Percentiles rank a stretch among this genome's conserved stretches.
These are phyloP conservation scores for Lepidochitona cinerea DNA, from an alignment of 2,888 invertebrate species.

Conservation along the genomic window DNA sequence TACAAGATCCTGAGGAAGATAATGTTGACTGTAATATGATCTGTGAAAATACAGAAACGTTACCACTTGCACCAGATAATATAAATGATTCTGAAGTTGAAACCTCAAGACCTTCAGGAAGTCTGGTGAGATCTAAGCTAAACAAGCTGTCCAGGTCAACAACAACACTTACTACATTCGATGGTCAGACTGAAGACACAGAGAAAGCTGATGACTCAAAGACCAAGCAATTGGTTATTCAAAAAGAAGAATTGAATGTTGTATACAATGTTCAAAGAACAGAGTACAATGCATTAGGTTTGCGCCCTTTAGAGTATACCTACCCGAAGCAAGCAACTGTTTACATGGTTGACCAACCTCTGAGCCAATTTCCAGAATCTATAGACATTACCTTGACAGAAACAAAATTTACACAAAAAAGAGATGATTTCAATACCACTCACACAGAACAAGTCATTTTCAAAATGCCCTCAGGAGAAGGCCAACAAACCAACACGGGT, in stretches of 20 bases:
- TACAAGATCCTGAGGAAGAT: not conserved
- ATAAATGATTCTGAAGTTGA: not conserved
- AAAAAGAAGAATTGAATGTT: constrained; percentile 53
- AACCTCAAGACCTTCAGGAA: not conserved
- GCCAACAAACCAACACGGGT: not conserved
- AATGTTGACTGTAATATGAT: not conserved
- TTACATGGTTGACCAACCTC: not conserved
- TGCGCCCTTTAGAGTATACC: constrained; percentile 13
- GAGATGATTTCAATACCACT: constrained; percentile 38
- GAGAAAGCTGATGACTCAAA: not conserved
- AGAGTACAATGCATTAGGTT: constrained; percentile 50
- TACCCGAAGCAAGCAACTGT: not conserved
- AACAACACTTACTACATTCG: not conserved
- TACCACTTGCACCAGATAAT: not conserved
- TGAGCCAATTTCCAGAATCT: constrained; percentile 36
- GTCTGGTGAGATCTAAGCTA: not conserved
- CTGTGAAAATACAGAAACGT: not conserved
- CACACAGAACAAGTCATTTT: constrained; percentile 37
- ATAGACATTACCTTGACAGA: constrained; percentile 52
- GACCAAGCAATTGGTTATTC: constrained; percentile 2
- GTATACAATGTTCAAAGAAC: constrained; percentile 57
- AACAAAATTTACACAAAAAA: constrained; percentile 35
- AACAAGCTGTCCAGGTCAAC: not conserved
- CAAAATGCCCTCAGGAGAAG: constrained; percentile 1
- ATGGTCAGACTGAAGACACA: not conserved